These are phyloP conservation scores for Eulemur rufifrons DNA, from an alignment of 2,113 vertebrate genomes.

Conservation along the genomic window DNA sequence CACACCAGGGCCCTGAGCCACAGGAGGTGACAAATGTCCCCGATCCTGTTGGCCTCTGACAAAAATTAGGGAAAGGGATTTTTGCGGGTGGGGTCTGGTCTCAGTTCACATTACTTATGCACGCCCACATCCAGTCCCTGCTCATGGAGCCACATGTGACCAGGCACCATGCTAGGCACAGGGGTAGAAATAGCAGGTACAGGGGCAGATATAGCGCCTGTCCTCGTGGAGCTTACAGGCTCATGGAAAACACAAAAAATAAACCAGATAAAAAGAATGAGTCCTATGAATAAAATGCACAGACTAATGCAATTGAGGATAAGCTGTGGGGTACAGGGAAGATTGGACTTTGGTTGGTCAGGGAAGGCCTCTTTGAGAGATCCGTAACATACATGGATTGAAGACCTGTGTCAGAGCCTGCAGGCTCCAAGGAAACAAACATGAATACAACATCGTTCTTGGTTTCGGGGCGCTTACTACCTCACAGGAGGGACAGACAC, in stretches of 20 bases:
- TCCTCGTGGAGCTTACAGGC: neutral
- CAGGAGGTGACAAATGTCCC: neutral
- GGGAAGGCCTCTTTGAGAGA: neutral
- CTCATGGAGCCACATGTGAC: neutral
- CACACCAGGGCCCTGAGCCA: neutral
- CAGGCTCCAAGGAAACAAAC: neutral
- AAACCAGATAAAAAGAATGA: neutral
- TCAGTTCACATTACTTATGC: neutral
- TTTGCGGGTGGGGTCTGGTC: neutral
- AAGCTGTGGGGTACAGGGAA: neutral
- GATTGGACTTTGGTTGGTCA: no score
- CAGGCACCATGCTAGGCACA: no score
- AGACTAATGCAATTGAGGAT: rapidly evolving
- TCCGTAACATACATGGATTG: neutral
- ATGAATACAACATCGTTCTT: neutral
- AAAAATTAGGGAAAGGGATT: neutral
- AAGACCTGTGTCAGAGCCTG: neutral
- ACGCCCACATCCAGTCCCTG: neutral
- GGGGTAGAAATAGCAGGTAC: neutral
- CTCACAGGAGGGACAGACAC: neutral
- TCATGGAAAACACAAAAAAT: neutral
- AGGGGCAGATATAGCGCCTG: neutral
- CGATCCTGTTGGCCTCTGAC: neutral
- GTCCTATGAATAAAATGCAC: neutral
- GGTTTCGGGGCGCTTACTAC: neutral